phyloP scores from a whole-genome alignment of 2,113 vertebrate species.

The Daubentonia madagascariensis region DNA sequence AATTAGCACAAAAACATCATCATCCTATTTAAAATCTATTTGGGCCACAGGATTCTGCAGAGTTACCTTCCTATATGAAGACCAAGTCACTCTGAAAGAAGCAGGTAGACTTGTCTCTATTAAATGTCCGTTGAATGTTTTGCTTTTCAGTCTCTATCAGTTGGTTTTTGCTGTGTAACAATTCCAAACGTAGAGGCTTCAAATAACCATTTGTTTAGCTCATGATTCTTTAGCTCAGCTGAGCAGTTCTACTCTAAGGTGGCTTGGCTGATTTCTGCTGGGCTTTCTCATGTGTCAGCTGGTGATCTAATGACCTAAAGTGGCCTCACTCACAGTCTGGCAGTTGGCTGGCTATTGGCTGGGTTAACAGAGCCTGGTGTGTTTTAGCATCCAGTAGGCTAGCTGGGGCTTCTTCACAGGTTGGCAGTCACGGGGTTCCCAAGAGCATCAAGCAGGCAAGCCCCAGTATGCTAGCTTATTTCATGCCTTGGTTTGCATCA shows the following conservation, averaged over 20 bases:
- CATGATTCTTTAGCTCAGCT: neutral
- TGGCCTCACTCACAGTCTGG: neutral
- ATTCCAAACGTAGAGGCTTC: neutral
- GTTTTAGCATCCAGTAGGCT: neutral
- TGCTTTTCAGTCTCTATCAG: neutral
- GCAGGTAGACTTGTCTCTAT: neutral
- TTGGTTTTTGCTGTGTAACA: neutral
- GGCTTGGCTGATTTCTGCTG: neutral
- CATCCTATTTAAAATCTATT: neutral
- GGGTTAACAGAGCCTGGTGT: neutral
- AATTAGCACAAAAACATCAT: neutral
- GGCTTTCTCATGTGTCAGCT: neutral
- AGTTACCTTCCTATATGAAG: neutral
- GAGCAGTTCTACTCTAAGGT: neutral
- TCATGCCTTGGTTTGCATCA: neutral
- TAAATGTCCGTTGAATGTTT: neutral
- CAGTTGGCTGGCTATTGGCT: neutral
- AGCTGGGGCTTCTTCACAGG: neutral
- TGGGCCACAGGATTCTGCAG: neutral
- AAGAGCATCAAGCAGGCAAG: neutral
- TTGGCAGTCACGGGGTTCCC: neutral
- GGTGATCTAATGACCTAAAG: too few relatives aligned
- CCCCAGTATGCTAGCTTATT: neutral
- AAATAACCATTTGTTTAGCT: neutral
- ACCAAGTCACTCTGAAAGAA: neutral